Base-by-base conservation (phyloP, 2,888 invertebrate species). In the Buathra laborator region DNA sequence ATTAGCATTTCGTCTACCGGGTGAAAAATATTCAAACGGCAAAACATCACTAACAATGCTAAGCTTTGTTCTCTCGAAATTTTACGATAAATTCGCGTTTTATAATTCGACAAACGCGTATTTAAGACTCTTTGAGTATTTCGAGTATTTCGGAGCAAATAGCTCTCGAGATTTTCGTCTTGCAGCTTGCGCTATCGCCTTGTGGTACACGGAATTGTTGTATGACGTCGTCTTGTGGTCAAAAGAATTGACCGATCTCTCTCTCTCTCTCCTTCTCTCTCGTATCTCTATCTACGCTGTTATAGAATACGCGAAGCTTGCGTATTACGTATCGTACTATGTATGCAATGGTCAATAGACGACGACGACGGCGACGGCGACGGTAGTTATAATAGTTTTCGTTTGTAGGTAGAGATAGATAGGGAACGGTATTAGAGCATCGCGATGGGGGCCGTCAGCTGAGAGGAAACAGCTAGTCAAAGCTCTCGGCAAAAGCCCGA, bases 1-100 rank as follows among this genome's bases (percentile, higher is more conserved):
- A 84, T 84, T 84, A 84, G 81, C 84, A 74, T 84, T 66, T 71
- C 64, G 51, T 81, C 16, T 78, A 84, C 77, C 81, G 84, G 84
- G 84, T 84, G 74, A 56, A 46, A 37, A 59, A 81, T 66, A 48
- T 19, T 51, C 72, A 19, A 77, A 67, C 66, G 1, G 19, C 66
- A n/a, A 19, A 68, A 79, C 9, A 3, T 19, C 3, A 3, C 10
- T 19, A 37, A 37, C 29, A 12, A 32, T n/a, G 19, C 16, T 0
- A 37, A n/a, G 19, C 19, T 53, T 19, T 16, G 24, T 24, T 12
- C 4, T 10, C 24, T 19, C 6, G 56, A 56, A 56, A 24, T 24
- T 56, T 9, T 7, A 37, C 37, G 7, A 37, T 37, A 7, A 3
- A 37, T 56, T 5, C 14, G 43, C 24, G 43, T 37, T 14, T 43